Percentiles rank a stretch among this genome's conserved stretches.
These are phyloP conservation scores for Conomelus anceps DNA, from an alignment of 2,888 invertebrate species.

Conservation along the genomic window DNA sequence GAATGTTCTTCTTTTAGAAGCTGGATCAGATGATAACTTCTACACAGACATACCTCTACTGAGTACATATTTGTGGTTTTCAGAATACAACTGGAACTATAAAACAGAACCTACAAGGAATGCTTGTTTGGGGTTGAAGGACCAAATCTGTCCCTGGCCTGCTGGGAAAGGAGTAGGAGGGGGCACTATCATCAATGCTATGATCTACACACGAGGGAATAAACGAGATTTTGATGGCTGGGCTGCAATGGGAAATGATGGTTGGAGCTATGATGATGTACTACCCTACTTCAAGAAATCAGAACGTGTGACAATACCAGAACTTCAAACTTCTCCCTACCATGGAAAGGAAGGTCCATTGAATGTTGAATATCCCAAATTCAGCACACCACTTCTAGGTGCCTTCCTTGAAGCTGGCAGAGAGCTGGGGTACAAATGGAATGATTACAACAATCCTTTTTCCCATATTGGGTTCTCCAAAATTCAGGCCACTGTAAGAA, in stretches of 20 bases:
- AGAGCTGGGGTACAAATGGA: slow-evolving; percentile 29
- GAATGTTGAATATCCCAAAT: slow-evolving; percentile 28
- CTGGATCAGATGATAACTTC: slow-evolving; percentile 50
- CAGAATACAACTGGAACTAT: slow-evolving; percentile 65
- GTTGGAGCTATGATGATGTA: slow-evolving; percentile 36
- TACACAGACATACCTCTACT: slow-evolving; percentile 53
- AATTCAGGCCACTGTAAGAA: slow-evolving; percentile 31
- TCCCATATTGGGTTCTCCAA: slow-evolving; percentile 34
- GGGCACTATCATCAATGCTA: slow-evolving; percentile 35
- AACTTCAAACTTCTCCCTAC: slow-evolving; percentile 32
- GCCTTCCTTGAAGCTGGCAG: slow-evolving; percentile 30
- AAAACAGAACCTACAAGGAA: slow-evolving; percentile 56
- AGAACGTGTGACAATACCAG: slow-evolving; percentile 33
- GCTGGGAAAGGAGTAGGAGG: slow-evolving; percentile 55
- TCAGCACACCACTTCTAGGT: slow-evolving; percentile 26
- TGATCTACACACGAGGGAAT: slow-evolving; percentile 37
- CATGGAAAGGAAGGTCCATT: slow-evolving; percentile 28
- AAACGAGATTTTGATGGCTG: slow-evolving; percentile 34
- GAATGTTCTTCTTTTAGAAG: slow-evolving; percentile 60
- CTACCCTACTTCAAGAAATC: slow-evolving; percentile 35
- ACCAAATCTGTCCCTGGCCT: slow-evolving; percentile 63
- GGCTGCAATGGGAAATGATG: slow-evolving; percentile 35
- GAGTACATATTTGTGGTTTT: slow-evolving; percentile 51
- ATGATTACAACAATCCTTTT: slow-evolving; percentile 31
- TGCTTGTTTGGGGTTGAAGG: slow-evolving; percentile 55